phyloP scores from a whole-genome alignment of 2,113 vertebrate genomes.

The Corvus moneduloides region DNA sequence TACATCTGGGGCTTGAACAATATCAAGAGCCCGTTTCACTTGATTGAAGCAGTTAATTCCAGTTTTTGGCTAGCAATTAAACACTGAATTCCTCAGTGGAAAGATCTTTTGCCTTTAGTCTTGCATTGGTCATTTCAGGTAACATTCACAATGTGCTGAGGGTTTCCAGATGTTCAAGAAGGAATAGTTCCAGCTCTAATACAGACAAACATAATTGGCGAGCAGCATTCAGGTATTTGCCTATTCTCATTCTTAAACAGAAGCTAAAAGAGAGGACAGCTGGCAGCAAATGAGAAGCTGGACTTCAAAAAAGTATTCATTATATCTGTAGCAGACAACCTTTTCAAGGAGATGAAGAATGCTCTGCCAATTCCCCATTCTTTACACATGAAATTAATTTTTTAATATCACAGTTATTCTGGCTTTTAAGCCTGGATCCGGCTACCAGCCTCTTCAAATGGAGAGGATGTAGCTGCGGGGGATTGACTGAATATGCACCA shows the following conservation, averaged over 20 bases:
- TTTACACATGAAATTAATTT: background rate
- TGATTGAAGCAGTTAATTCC: background rate
- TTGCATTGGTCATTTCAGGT: background rate
- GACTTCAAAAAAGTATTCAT: background rate
- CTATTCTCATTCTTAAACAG: background rate
- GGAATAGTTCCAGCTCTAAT: background rate
- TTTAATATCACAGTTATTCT: background rate
- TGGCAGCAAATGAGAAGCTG: background rate
- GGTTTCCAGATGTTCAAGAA: background rate
- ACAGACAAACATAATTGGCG: background rate
- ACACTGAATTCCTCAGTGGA: background rate
- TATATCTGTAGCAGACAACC: background rate
- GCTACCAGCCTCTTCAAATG: background rate
- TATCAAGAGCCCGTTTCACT: background rate
- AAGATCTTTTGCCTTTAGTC: background rate
- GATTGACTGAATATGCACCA: background rate
- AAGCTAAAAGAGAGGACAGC: background rate
- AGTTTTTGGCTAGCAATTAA: background rate
- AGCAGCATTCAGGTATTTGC: background rate
- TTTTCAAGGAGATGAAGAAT: background rate
- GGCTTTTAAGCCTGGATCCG: background rate
- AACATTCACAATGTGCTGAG: background rate
- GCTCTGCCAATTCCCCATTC: background rate
- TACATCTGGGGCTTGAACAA: background rate
- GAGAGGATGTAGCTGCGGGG: background rate